phyloP scores from a whole-genome alignment of 2,113 vertebrate genomes.

The Ornithorhynchus anatinus region DNA sequence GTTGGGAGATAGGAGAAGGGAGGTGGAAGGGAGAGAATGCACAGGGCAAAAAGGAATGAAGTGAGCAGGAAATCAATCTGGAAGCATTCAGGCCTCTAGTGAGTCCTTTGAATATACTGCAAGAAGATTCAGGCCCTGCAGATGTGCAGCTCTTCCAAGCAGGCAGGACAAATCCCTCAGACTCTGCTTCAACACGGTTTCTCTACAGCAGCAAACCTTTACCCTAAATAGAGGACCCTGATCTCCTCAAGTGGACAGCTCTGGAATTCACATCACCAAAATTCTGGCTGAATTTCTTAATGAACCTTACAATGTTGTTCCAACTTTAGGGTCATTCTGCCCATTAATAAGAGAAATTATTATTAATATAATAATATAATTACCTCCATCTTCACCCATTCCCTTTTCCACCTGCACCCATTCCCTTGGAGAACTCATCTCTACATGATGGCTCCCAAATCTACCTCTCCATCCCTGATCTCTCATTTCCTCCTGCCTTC shows the following conservation, averaged over 20 bases:
- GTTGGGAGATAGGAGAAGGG: background rate
- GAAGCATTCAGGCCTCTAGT: slow-evolving; percentile 24
- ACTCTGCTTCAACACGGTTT: slow-evolving; percentile 27
- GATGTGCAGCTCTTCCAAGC: slow-evolving; percentile 49
- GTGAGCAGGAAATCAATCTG: slow-evolving; percentile 37
- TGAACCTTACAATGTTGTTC: background rate
- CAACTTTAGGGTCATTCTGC: too few relatives aligned
- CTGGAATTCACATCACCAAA: background rate
- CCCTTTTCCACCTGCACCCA: too few relatives aligned
- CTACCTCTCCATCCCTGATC: too few relatives aligned
- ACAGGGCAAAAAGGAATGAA: background rate
- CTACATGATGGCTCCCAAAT: too few relatives aligned
- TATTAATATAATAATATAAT: too few relatives aligned
- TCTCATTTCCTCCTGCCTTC: too few relatives aligned
- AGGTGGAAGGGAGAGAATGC: background rate
- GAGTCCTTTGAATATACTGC: slow-evolving; percentile 21
- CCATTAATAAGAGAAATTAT: too few relatives aligned
- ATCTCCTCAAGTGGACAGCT: background rate
- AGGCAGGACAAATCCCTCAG: slow-evolving; percentile 31
- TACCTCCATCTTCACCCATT: too few relatives aligned
- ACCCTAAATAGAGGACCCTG: background rate
- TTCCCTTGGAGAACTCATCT: too few relatives aligned
- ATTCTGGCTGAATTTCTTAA: background rate
- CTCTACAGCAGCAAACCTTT: background rate
- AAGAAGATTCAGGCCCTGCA: slow-evolving; percentile 32